Evolutionary conservation across 1,140 invertebrate species (phyloP).

Genomic region (Tribolium castaneum): DNA sequence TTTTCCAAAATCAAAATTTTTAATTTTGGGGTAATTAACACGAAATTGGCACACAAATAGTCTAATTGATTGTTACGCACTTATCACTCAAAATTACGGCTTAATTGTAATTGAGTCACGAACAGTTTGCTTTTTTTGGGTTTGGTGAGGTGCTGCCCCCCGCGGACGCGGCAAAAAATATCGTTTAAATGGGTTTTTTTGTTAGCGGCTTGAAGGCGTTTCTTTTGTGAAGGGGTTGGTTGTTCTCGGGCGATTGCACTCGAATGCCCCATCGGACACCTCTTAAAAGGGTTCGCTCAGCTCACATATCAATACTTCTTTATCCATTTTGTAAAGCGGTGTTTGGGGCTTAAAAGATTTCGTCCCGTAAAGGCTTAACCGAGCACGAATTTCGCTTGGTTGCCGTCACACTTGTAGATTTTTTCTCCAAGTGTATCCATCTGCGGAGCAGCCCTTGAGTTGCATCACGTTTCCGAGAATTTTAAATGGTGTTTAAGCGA

Average conservation of each 20-base stretch:
- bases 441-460: background rate
- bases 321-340: slow-evolving; percentile 39
- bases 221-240: background rate
- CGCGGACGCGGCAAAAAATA: background rate
- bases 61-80: too few relatives aligned
- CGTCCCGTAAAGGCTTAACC: slow-evolving; percentile 34
- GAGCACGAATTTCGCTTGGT: slow-evolving; percentile 39
- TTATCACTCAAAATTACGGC: too few relatives aligned
- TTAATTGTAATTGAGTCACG: too few relatives aligned
- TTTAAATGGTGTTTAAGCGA: slow-evolving; percentile 12
- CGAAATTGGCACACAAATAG: too few relatives aligned
- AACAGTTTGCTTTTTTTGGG: too few relatives aligned
- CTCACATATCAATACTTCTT: slow-evolving; percentile 37
- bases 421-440: background rate
- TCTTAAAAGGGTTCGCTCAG: slow-evolving; percentile 45
- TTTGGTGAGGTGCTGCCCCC: background rate
- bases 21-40: too few relatives aligned
- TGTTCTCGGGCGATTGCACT: slow-evolving; percentile 33
- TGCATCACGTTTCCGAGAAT: slow-evolving; percentile 1
- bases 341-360: slow-evolving; percentile 34
- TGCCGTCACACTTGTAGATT: slow-evolving; percentile 19
- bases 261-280: slow-evolving; percentile 40
- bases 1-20: background rate
- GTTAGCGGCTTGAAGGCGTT: background rate
- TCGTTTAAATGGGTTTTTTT: background rate